These are phyloP conservation scores for Coptodon rendalli DNA, from an alignment of 2,113 vertebrate species.

Conservation along the genomic window DNA sequence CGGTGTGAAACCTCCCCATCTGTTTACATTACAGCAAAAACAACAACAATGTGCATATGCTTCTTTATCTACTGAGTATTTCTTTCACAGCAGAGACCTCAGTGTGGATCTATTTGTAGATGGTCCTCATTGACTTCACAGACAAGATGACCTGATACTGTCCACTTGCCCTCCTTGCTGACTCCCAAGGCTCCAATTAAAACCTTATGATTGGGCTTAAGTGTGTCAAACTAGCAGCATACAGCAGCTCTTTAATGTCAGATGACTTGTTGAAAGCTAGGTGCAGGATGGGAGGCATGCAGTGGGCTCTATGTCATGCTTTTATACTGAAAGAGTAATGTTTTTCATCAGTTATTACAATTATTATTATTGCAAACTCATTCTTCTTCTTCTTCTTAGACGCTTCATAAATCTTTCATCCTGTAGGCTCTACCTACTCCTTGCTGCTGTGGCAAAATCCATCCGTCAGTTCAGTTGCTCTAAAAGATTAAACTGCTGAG, in stretches of 20 bases:
- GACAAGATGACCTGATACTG: constrained; percentile 27
- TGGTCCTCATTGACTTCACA: not conserved
- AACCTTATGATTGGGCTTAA: constrained; percentile 22
- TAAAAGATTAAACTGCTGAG: not conserved
- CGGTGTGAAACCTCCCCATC: not conserved
- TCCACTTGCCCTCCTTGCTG: not conserved
- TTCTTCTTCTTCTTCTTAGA: not conserved
- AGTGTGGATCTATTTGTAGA: constrained; percentile 12
- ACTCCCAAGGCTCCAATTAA: constrained; percentile 37
- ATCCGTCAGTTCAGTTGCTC: not conserved
- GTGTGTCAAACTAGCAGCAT: not conserved
- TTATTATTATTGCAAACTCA: not conserved
- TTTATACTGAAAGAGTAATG: not conserved
- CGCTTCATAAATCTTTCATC: not conserved
- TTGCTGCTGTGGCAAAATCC: not conserved
- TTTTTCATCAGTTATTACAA: not conserved
- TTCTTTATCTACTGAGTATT: not conserved
- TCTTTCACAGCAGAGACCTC: not conserved
- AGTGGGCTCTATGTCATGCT: not conserved
- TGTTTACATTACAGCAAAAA: not conserved
- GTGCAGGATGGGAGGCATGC: not conserved
- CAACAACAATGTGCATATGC: not conserved
- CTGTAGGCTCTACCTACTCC: not conserved
- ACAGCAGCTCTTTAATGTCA: not conserved
- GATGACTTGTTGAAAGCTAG: not conserved